Conservation (phyloP, 1,140 invertebrate genomes). For the Aplysia californica region DNA sequence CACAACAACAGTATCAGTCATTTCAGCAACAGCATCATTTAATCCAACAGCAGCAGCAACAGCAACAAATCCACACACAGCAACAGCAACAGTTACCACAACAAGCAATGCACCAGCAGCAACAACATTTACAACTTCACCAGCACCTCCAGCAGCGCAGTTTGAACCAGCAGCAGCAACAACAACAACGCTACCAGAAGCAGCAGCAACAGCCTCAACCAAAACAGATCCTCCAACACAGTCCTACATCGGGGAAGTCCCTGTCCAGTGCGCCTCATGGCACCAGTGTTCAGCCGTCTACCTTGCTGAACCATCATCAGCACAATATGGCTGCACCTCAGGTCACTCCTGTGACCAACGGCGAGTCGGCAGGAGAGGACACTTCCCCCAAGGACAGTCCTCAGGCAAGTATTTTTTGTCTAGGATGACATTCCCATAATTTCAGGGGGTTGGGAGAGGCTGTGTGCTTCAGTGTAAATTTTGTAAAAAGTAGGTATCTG, state of each 20-base stretch:
- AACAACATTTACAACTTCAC: slow-evolving; percentile 24
- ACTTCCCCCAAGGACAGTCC: too few species aligned
- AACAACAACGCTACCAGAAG: slow-evolving; percentile 2
- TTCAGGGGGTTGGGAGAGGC: too few species aligned
- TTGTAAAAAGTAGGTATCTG: too few species aligned
- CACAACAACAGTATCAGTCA: slow-evolving; percentile 7
- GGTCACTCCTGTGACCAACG: too few species aligned
- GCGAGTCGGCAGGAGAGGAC: too few species aligned
- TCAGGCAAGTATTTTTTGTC: too few species aligned
- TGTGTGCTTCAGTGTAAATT: too few species aligned
- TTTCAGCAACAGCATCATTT: background rate
- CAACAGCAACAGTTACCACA: slow-evolving; percentile 6
- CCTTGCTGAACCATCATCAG: too few species aligned
- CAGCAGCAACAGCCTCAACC: slow-evolving; percentile 22
- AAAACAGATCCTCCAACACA: slow-evolving; percentile 20
- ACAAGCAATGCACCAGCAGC: slow-evolving; percentile 1
- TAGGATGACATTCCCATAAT: too few species aligned
- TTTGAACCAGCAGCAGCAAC: slow-evolving; percentile 14
- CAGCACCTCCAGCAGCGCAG: slow-evolving; percentile 22
- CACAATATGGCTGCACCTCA: too few species aligned
- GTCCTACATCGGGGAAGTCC: background rate
- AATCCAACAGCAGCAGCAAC: slow-evolving; percentile 8
- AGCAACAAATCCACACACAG: background rate
- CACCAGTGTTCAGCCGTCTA: too few species aligned
- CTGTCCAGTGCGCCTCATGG: too few species aligned